Conservation (phyloP, 2,888 invertebrate species). For the Tenthredo scrophulariae region DNA sequence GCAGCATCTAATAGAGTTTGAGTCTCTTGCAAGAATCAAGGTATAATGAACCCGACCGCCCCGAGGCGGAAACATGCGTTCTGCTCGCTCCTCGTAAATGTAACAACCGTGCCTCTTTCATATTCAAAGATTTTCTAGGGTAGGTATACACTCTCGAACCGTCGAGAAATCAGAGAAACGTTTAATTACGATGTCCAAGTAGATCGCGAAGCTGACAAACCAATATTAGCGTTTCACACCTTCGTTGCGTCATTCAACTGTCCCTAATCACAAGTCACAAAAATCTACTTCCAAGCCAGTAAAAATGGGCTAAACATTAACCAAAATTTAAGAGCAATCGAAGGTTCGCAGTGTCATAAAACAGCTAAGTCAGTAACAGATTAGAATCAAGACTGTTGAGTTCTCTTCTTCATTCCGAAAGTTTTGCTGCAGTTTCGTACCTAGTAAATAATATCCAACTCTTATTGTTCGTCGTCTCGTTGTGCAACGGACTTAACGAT, state of each 20-base stretch:
- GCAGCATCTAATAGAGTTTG: conserved; percentile 11
- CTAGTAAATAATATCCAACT: neutral
- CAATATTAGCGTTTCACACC: conserved; percentile 34
- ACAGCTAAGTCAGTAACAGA: neutral
- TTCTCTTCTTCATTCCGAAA: neutral
- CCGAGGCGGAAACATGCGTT: conserved; percentile 46
- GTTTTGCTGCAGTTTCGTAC: neutral
- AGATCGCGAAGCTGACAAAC: neutral
- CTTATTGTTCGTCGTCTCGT: neutral
- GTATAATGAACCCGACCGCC: conserved; percentile 42
- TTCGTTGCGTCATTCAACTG: neutral
- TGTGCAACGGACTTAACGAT: conserved; percentile 19
- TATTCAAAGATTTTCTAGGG: conserved; percentile 39
- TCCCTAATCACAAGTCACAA: neutral
- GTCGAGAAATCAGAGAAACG: neutral
- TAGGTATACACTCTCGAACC: neutral
- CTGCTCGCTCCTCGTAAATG: conserved; percentile 33
- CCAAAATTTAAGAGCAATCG: neutral
- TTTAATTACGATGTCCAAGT: neutral
- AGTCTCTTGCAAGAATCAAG: conserved; percentile 19
- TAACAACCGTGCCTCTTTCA: conserved; percentile 16
- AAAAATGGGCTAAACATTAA: neutral
- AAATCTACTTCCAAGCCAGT: neutral
- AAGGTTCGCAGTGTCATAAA: neutral
- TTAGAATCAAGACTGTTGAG: neutral